Evolutionary conservation across 2,888 invertebrate species (phyloP).

Genomic region (Drosophila testacea): DNA sequence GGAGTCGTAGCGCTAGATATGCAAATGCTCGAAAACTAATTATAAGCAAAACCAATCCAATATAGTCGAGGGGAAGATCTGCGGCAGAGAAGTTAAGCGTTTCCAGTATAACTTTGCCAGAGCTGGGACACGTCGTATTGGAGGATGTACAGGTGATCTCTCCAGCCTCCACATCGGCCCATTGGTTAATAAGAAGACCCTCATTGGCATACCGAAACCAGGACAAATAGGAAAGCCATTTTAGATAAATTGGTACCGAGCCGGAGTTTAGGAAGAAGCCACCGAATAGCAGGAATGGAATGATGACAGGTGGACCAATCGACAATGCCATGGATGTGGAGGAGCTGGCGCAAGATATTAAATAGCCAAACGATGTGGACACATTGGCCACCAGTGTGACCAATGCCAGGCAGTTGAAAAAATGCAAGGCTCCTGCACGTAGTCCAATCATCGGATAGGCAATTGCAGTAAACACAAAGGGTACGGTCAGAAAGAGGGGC

Average conservation of each 20-base stretch:
- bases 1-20: slow-evolving; percentile 90
- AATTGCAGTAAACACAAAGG: slow-evolving; percentile 92
- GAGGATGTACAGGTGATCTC: slow-evolving; percentile 90
- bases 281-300: slow-evolving; percentile 97
- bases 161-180: slow-evolving; percentile 90
- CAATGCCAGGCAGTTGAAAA: slow-evolving; percentile 89
- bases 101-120: slow-evolving; percentile 91
- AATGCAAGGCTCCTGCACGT: slow-evolving; percentile 90
- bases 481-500: slow-evolving; percentile 93
- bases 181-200: slow-evolving; percentile 94
- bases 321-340: slow-evolving; percentile 95
- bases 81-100: slow-evolving; percentile 91
- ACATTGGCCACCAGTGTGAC: slow-evolving; percentile 94
- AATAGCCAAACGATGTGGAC: slow-evolving; percentile 95
- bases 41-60: slow-evolving; percentile 90
- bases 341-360: slow-evolving; percentile 94
- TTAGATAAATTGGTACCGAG: slow-evolving; percentile 93
- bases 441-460: slow-evolving; percentile 96
- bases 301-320: slow-evolving; percentile 95
- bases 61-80: slow-evolving; percentile 89
- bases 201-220: slow-evolving; percentile 98
- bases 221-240: slow-evolving; percentile 94
- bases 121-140: slow-evolving; percentile 91
- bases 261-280: slow-evolving; percentile 97
- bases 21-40: slow-evolving; percentile 91